Conservation (phyloP, 2,113 vertebrate genomes). For the Brienomyrus longianalis region DNA sequence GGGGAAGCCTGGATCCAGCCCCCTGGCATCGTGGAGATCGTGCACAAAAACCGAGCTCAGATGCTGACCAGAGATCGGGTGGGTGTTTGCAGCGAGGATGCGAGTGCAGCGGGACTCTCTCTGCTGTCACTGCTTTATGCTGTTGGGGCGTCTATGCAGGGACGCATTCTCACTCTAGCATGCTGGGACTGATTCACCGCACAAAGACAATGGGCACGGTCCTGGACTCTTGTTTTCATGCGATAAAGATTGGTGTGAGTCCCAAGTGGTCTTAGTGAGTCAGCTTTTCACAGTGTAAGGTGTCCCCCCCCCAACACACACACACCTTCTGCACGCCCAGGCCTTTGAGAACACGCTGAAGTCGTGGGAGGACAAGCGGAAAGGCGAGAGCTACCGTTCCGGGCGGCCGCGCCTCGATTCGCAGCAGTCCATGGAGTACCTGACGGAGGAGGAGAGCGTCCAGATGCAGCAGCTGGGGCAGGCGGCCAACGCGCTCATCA, state of each 20-base stretch:
- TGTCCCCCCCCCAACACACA: too few relatives aligned
- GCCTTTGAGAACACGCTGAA: constrained; percentile 92
- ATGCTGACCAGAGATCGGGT: constrained; percentile 90
- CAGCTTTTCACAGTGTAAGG: not conserved
- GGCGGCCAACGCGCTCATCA: constrained; percentile 78
- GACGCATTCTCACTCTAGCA: not conserved
- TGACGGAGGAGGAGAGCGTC: constrained; percentile 78
- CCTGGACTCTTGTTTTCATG: not conserved
- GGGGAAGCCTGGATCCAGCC: constrained; percentile 95
- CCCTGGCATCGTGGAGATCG: constrained; percentile 82
- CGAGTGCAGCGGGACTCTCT: too few relatives aligned
- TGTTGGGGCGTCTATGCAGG: not conserved
- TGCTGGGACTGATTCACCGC: not conserved
- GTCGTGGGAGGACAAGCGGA: constrained; percentile 88
- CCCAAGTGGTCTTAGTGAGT: not conserved
- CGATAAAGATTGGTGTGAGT: not conserved
- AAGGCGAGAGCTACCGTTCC: constrained; percentile 70
- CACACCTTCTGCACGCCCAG: constrained; percentile 44
- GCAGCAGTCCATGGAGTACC: constrained; percentile 87
- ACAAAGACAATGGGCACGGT: not conserved
- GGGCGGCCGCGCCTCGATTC: constrained; percentile 74
- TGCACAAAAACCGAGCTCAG: constrained; percentile 90
- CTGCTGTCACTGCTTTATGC: not conserved
- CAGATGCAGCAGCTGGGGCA: constrained; percentile 77
- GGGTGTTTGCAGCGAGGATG: not conserved